phyloP scores from a whole-genome alignment of 2,888 invertebrate species.

The Lordiphosa andalusiaca region DNA sequence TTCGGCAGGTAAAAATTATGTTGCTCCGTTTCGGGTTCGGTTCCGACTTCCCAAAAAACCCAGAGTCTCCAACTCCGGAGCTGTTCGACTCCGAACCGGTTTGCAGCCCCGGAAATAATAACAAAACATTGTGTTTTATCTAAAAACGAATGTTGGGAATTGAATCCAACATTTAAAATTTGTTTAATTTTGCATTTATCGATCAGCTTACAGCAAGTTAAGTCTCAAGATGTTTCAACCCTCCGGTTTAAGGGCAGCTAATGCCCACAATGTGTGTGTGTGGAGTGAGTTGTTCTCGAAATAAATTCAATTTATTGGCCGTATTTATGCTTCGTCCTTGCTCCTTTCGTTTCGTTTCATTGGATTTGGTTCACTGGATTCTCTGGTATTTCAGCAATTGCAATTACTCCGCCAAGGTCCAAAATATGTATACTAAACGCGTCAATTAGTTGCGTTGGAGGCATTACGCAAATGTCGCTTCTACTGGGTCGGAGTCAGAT shows the following conservation, averaged over 20 bases:
- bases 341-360: conserved; percentile 8
- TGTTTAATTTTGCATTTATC: too few species aligned
- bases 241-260: background rate
- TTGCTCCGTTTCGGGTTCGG: too few species aligned
- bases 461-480: conserved; percentile 16
- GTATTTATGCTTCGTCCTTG: conserved; percentile 36
- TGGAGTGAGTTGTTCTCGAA: conserved; percentile 30
- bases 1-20: too few species aligned
- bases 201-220: too few species aligned
- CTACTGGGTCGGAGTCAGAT: conserved; percentile 3
- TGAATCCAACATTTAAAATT: too few species aligned
- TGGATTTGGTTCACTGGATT: conserved; percentile 10
- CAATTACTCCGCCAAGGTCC: conserved; percentile 30
- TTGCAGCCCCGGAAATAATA: too few species aligned
- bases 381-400: conserved; percentile 36
- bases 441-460: conserved; percentile 44
- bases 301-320: conserved; percentile 68
- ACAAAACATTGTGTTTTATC: too few species aligned
- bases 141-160: too few species aligned
- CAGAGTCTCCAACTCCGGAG: too few species aligned
- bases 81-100: too few species aligned
- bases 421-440: conserved; percentile 32
- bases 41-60: too few species aligned
- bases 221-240: too few species aligned
- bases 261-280: conserved; percentile 1